phyloP scores from a whole-genome alignment of 2,888 invertebrate genomes.

The Phorcus lineatus region DNA sequence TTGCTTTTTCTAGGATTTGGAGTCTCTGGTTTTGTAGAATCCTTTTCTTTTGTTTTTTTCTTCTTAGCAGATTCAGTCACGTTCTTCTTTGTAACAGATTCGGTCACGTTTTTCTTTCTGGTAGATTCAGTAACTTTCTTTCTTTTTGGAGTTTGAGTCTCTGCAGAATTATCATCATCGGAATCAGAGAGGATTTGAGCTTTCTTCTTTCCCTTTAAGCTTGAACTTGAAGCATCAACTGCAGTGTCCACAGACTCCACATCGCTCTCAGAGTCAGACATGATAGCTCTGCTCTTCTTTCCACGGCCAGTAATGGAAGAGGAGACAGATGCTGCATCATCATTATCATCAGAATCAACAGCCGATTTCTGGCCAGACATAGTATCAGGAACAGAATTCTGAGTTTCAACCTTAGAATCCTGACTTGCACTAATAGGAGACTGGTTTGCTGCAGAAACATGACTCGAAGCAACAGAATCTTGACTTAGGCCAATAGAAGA shows the following conservation, averaged over 20 bases:
- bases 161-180: background rate
- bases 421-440: no score
- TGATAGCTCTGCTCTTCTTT: background rate
- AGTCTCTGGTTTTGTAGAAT: background rate
- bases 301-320: background rate
- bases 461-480: no score
- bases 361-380: no score
- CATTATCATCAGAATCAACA: no score
- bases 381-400: no score
- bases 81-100: background rate
- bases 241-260: background rate
- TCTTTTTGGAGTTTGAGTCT: background rate
- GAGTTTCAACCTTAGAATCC: no score
- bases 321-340: background rate
- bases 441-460: no score
- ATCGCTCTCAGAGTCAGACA: background rate
- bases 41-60: background rate
- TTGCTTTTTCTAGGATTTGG: background rate
- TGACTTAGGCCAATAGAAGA: no score
- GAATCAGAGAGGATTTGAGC: background rate
- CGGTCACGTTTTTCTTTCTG: background rate
- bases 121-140: background rate
- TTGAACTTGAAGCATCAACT: background rate
- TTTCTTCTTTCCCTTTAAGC: background rate
- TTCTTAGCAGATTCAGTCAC: background rate